Conservation (phyloP, 2,888 invertebrate species). For the Phaedon cochleariae region DNA sequence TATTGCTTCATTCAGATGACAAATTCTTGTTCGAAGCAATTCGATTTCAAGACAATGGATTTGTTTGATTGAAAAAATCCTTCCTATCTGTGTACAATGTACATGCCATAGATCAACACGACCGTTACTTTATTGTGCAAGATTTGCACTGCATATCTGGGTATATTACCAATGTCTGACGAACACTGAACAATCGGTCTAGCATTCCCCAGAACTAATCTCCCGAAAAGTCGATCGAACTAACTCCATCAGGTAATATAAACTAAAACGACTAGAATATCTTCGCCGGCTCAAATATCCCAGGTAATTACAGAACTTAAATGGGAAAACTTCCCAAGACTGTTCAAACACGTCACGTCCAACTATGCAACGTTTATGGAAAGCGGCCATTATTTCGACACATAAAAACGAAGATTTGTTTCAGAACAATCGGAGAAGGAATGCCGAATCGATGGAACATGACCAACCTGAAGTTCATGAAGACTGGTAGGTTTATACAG, state of each 20-base stretch:
- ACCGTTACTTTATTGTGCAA: too few relatives aligned
- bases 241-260: background rate
- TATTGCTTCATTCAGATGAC: too few relatives aligned
- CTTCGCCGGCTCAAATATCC: conserved; percentile 21
- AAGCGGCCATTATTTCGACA: conserved; percentile 38
- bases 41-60: too few relatives aligned
- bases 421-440: conserved; percentile 41
- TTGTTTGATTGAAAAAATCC: too few relatives aligned
- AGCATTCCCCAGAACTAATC: background rate
- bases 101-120: too few relatives aligned
- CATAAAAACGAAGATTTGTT: conserved; percentile 41
- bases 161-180: too few relatives aligned
- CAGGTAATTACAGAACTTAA: conserved; percentile 38
- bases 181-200: too few relatives aligned
- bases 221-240: background rate
- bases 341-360: conserved; percentile 32
- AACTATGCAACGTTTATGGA: conserved; percentile 30
- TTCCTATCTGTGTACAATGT: too few relatives aligned
- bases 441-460: conserved; percentile 32
- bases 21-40: too few relatives aligned
- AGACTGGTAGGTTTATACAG: background rate
- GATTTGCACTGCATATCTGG: too few relatives aligned
- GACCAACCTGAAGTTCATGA: background rate
- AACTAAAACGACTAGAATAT: background rate
- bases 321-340: conserved; percentile 37